Percentiles rank a stretch among this genome's conserved stretches.
Evolutionary conservation across 53 echinoderm and acorn worm genomes (phyloP).

Genomic region (Zoroaster sp.): DNA sequence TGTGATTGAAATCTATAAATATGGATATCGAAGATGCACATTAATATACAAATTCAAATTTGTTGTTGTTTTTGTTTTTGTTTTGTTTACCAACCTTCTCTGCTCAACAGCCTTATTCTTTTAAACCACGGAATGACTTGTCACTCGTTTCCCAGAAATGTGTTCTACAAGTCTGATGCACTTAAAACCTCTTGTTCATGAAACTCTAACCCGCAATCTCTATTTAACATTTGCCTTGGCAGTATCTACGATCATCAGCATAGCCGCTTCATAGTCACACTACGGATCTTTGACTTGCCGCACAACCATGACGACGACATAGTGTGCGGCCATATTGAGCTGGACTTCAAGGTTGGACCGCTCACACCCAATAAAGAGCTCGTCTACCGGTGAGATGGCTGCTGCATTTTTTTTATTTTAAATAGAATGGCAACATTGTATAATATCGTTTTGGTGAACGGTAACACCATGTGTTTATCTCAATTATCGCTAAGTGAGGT

Average conservation of each 20-base stretch:
- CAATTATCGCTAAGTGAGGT: no score
- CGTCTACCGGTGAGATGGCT: constrained; percentile 65
- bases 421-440: no score
- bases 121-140: no score
- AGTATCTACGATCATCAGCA: constrained; percentile 35
- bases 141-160: no score
- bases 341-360: constrained; percentile 81
- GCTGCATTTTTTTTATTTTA: neutral
- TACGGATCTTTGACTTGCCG: constrained; percentile 61
- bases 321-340: constrained; percentile 77
- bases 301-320: constrained; percentile 54
- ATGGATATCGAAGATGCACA: neutral
- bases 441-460: no score
- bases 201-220: no score
- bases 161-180: neutral
- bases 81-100: no score
- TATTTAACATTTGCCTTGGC: neutral
- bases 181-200: no score
- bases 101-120: no score
- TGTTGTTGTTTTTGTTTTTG: no score
- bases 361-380: constrained; percentile 78
- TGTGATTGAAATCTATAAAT: neutral
- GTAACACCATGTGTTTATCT: no score
- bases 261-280: constrained; percentile 60
- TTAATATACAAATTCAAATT: neutral